phyloP scores from a whole-genome alignment of 2,888 invertebrate genomes.

The Crioceris asparagi region DNA sequence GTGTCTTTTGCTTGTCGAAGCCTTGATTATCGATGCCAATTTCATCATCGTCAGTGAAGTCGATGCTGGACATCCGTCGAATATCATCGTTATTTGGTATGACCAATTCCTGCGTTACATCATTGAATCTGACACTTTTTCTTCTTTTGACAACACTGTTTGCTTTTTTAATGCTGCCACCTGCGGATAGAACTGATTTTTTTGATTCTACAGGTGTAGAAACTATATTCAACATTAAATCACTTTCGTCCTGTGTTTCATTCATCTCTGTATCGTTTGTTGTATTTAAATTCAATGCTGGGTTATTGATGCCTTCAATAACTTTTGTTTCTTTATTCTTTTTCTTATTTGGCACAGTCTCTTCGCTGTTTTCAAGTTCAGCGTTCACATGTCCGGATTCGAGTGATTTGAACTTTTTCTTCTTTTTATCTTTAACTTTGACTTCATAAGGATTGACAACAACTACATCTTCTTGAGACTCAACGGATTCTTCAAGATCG shows the following conservation, averaged over 20 bases:
- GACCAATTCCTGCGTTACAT: constrained; percentile 27
- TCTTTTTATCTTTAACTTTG: too few relatives aligned
- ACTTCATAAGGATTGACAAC: not conserved
- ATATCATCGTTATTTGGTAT: constrained; percentile 27
- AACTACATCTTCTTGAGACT: too few relatives aligned
- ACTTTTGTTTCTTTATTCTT: constrained; percentile 7
- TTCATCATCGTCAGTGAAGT: too few relatives aligned
- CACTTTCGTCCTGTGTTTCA: constrained; percentile 14
- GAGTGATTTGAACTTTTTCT: too few relatives aligned
- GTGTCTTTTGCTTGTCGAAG: constrained; percentile 21
- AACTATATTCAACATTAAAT: constrained; percentile 26
- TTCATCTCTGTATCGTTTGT: constrained; percentile 5
- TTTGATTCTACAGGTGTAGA: constrained; percentile 18
- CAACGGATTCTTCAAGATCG: too few relatives aligned
- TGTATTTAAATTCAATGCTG: constrained; percentile 19
- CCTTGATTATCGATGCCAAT: constrained; percentile 24
- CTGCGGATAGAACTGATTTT: not conserved
- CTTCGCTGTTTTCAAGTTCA: constrained; percentile 1
- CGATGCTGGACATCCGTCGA: constrained; percentile 12
- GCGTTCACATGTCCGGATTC: too few relatives aligned
- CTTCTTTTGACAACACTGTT: constrained; percentile 13
- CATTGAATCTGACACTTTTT: constrained; percentile 28
- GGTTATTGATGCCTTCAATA: constrained; percentile 18
- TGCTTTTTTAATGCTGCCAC: constrained; percentile 7
- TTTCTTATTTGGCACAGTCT: constrained; percentile 10